These are phyloP conservation scores for Antigone vipio DNA, from an alignment of 2,113 vertebrate genomes.

Conservation along the genomic window DNA sequence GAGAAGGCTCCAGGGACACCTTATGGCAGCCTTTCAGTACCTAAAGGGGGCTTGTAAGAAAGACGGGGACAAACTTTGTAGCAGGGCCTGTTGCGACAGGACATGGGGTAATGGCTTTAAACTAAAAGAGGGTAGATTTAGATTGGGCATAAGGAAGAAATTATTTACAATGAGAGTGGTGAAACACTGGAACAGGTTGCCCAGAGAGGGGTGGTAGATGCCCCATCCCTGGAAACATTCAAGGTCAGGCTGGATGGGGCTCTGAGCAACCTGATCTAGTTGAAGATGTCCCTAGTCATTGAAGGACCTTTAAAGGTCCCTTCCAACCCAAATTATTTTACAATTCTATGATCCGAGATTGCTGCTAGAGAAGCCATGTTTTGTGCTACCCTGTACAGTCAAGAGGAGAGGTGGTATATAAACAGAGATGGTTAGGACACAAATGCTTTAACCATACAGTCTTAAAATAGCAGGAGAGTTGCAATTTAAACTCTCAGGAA, in stretches of 20 bases:
- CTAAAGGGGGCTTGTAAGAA: no score
- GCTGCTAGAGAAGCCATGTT: background rate
- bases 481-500: background rate
- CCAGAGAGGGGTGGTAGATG: background rate
- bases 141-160: no score
- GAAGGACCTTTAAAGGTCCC: background rate
- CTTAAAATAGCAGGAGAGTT: background rate
- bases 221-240: background rate
- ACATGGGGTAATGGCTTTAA: no score
- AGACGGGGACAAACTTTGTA: no score
- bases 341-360: rapidly evolving
- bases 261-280: background rate
- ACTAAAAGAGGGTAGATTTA: no score
- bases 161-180: background rate
- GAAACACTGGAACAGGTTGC: background rate
- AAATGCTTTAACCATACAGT: background rate
- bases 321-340: background rate
- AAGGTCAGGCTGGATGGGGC: background rate
- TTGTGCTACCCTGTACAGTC: background rate
- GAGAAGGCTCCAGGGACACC: no score
- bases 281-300: background rate
- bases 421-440: background rate
- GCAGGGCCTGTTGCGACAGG: no score
- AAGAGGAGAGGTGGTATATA: background rate
- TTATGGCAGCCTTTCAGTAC: no score